Percentiles rank a stretch among this genome's conserved stretches.
These are phyloP conservation scores for Hedychridium roseum DNA, from an alignment of 2,888 invertebrate genomes.

Conservation along the genomic window DNA sequence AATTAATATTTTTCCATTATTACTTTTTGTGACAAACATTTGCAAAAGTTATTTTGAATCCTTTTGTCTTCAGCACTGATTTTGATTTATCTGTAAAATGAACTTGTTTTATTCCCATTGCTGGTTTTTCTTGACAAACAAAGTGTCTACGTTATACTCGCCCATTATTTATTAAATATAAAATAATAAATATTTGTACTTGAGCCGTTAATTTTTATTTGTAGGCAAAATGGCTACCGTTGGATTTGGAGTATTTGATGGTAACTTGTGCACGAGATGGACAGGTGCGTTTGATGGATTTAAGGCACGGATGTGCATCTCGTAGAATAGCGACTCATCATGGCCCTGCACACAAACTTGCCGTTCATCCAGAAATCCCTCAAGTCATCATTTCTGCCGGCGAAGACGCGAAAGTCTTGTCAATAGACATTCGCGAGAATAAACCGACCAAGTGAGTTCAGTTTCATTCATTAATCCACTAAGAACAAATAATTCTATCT, in stretches of 20 bases:
- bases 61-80: too few species aligned
- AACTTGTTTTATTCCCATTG: too few species aligned
- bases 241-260: conserved; percentile 81
- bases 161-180: too few species aligned
- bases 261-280: conserved; percentile 91
- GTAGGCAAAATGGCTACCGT: conserved; percentile 82
- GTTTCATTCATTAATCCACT: neutral
- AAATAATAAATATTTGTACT: neutral
- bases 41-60: too few species aligned
- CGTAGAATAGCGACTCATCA: conserved; percentile 73
- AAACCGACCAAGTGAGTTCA: conserved; percentile 70
- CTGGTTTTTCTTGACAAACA: too few species aligned
- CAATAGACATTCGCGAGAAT: conserved; percentile 81
- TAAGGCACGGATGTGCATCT: conserved; percentile 65
- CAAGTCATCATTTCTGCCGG: conserved; percentile 85
- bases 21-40: too few species aligned
- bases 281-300: conserved; percentile 74
- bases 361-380: conserved; percentile 78
- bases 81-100: too few species aligned
- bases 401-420: conserved; percentile 85
- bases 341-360: conserved; percentile 86
- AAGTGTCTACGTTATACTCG: too few species aligned
- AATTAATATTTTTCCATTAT: too few species aligned
- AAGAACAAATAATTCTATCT: too few species aligned
- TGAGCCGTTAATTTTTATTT: conserved; percentile 26